Evolutionary conservation across 2,888 invertebrate genomes (phyloP).

Genomic region (Drosophila mettleri): DNA sequence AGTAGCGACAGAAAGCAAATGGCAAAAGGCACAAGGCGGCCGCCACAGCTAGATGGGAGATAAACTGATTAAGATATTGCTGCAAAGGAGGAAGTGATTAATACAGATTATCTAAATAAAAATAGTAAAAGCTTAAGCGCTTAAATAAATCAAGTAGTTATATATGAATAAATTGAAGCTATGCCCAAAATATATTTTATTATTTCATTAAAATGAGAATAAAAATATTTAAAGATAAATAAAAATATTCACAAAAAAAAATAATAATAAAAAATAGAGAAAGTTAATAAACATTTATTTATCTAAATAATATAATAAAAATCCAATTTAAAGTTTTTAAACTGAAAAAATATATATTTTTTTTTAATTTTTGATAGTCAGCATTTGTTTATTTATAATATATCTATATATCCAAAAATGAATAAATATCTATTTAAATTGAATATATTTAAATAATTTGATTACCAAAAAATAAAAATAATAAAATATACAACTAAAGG

Average conservation of each 20-base stretch:
- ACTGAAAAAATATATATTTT: too few species aligned
- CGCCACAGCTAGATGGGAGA: conserved; percentile 25
- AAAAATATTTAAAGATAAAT: neutral
- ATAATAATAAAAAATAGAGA: neutral
- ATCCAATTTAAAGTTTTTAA: too few species aligned
- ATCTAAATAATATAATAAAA: too few species aligned
- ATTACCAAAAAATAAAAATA: too few species aligned
- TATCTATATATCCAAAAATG: too few species aligned
- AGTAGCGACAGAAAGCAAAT: conserved; percentile 39
- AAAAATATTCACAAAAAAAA: neutral
- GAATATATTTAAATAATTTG: too few species aligned
- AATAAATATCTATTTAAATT: too few species aligned
- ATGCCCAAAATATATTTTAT: neutral
- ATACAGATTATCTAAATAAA: conserved; percentile 25
- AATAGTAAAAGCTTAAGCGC: neutral
- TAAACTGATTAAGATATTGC: conserved; percentile 44
- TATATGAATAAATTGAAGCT: conserved; percentile 3
- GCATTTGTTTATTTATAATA: too few species aligned
- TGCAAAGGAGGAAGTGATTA: conserved; percentile 37
- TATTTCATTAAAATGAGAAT: neutral
- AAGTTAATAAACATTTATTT: too few species aligned
- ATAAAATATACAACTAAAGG: too few species aligned
- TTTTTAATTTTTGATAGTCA: too few species aligned
- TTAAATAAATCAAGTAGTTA: neutral
- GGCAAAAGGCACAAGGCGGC: conserved; percentile 30